A percentile compares a stretch with the other conserved stretches of the same genome.
These are phyloP conservation scores for Panthera leo DNA, from an alignment of 2,113 vertebrate genomes.

Conservation along the genomic window DNA sequence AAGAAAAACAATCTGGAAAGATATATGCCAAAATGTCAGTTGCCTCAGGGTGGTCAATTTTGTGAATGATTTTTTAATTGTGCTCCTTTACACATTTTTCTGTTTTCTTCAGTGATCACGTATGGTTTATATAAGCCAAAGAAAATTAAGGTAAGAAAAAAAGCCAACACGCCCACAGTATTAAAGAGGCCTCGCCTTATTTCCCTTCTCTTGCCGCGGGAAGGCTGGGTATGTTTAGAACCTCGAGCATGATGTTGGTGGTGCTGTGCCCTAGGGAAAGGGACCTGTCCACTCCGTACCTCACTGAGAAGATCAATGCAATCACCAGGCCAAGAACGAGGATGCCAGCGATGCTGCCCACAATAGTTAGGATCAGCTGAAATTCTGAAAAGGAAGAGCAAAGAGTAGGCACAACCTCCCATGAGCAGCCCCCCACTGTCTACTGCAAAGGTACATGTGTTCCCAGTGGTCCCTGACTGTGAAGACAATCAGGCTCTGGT, in stretches of 20 bases:
- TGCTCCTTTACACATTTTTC: neutral
- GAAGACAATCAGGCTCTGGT: neutral
- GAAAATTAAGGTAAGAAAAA: neutral
- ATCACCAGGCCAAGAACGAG: slow-evolving; percentile 65
- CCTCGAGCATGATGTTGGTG: neutral
- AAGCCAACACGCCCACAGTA: fast-evolving
- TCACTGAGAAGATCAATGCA: neutral
- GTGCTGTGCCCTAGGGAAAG: neutral
- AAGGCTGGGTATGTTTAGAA: neutral
- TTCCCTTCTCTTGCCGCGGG: neutral
- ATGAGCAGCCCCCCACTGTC: neutral
- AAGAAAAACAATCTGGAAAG: neutral
- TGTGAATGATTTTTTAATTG: neutral
- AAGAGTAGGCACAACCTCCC: neutral
- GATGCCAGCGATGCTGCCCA: slow-evolving; percentile 74
- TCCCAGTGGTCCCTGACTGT: neutral
- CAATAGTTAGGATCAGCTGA: slow-evolving; percentile 83
- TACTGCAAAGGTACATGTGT: fast-evolving
- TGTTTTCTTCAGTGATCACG: neutral
- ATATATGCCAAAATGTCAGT: neutral
- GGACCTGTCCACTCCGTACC: slow-evolving; percentile 13
- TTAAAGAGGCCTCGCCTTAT: neutral
- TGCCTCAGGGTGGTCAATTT: neutral
- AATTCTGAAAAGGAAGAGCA: slow-evolving; percentile 72
- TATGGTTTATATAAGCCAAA: neutral